Conservation (phyloP, 2,113 vertebrate species). For the Cyphomyrus plagiostoma region DNA sequence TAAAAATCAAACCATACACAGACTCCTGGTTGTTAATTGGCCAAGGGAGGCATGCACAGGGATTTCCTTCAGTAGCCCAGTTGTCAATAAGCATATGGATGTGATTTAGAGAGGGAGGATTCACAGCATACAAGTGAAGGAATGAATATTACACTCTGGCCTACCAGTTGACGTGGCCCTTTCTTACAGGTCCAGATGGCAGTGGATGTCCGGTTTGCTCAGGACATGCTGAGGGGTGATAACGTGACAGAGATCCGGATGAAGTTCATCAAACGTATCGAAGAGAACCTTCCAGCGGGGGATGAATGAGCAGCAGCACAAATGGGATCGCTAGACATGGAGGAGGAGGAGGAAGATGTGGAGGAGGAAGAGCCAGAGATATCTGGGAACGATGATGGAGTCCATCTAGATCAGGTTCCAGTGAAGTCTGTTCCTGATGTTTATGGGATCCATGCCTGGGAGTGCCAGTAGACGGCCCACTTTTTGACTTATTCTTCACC, state of each 20-base stretch:
- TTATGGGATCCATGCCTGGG: background rate
- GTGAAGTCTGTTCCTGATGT: background rate
- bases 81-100: background rate
- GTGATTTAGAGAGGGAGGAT: background rate
- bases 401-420: background rate
- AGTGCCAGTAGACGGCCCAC: background rate
- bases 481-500: background rate
- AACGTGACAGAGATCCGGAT: conserved; percentile 93
- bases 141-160: background rate
- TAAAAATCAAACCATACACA: background rate
- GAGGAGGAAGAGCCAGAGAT: background rate
- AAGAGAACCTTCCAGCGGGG: conserved; percentile 93
- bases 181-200: conserved; percentile 90
- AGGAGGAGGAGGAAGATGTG: background rate
- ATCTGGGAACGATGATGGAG: background rate
- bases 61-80: background rate
- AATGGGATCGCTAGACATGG: background rate
- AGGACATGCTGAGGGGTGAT: conserved; percentile 92
- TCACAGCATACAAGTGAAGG: background rate
- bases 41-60: background rate
- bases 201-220: conserved; percentile 89
- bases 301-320: conserved; percentile 71
- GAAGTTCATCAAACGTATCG: conserved; percentile 95
- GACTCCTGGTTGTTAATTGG: background rate
- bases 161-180: background rate